Evolutionary conservation across 2,888 invertebrate species (phyloP), one percentile per base, ranked within the genome.

Genomic region (Octonoba sinensis): DNA sequence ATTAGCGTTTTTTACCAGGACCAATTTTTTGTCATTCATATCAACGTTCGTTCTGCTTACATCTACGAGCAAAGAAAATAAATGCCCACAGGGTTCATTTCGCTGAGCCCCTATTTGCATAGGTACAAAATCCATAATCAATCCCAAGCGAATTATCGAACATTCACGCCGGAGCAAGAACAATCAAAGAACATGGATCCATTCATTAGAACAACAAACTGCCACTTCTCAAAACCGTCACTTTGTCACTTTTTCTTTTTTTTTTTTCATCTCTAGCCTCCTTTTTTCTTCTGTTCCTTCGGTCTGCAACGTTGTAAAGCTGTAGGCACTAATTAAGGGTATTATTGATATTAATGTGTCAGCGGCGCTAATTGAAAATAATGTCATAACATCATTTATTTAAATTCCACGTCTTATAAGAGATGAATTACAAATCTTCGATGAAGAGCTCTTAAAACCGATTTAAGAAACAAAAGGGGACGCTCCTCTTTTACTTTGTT

Each of bases 301-400:
- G 36, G 36, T 36, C 36, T 36, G 36, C 36, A 36, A 49, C 69
- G 72, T 60, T 76, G 71, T 65, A 72, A 66, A 76, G 76, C 76
- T 82, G 82, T 76, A 74, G 66, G n/a, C 49, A 56, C 82, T 82
- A 82, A 82, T 82, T 82, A 82, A 67, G 57, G 66, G 76, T 72
- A 82, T 82, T 82, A 82, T 75, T 75, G 82, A 82, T 75, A 82
- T 82, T 82, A 82, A 67, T 51, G 72, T 82, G 82, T 82, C 82
- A 76, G 72, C 44, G 60, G 36, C 27, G 67, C 60, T 82, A 82
- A 82, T 82, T 82, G 82, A 75, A 76, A 82, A 82, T 76, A 82
- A 82, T 82, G 82, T 82, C 71, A 70, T 72, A 67, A 72, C 82
- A 82, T 82, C 82, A 82, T 76, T 82, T 82, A 76, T 76, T 82